Base-by-base conservation (phyloP, 2,797 vertebrate species). In the Heterohyrax brucei region DNA sequence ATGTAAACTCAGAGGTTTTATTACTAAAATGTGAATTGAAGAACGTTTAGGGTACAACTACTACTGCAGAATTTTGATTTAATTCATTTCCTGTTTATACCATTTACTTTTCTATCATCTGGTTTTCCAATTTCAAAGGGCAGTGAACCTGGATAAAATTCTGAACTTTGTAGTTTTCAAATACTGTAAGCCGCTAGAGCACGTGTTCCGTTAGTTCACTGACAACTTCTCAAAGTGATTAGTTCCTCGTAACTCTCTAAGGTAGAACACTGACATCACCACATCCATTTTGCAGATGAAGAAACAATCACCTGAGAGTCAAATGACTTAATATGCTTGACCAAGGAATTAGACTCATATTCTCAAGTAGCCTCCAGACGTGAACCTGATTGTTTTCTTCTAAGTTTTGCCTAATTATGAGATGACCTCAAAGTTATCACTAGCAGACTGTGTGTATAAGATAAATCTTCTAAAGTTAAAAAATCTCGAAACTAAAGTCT, bases 1-100 rank as follows among this genome's bases (percentile, higher is more conserved):
- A 94, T 93, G 95, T 89, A 85, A 95, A 97, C 97, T 96, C 97
- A 0, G 95, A 91, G 91, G 90, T 89, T 98, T 98, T 98, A 95
- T 96, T 96, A 97, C 93, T 93, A 93, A 97, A 97, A 95, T 0
- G 10, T 92, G 97, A 97, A 95, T 83, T 94, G 96, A 97, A 97
- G 56, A 97, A 21, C 50, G 96, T 97, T 96, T 84, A 95, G 96
- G 89, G 59, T 62, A 0, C 89, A 87, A 78, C 77, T 92, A 78
- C 77, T 93, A 93, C 77, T 93, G 92, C 93, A 84, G 92, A 95
- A 93, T 91, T 95, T 96, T 90, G 87, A 81, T 94, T 96, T 26
- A 68, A 94, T 89, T 85, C n/a, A 94, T 89, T 85, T 28, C 44
- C 78, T 24, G 12, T 87, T 5, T 21, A 30, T n/a, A 44, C 9